phyloP scores from a whole-genome alignment of 2,797 vertebrate species.

The Sus cebifrons region DNA sequence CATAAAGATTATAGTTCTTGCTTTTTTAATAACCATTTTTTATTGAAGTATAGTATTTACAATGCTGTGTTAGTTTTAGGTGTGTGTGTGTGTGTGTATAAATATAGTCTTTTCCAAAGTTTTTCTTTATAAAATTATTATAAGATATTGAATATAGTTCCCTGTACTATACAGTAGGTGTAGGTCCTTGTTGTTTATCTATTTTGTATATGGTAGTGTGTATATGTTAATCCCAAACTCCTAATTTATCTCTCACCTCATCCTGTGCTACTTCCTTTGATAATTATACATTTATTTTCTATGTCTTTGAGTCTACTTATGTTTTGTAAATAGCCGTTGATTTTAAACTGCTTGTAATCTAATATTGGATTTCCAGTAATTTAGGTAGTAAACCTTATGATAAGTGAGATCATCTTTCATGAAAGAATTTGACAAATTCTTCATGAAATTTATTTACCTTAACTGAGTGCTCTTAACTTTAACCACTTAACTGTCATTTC shows the following conservation, averaged over 20 bases:
- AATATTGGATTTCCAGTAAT: neutral
- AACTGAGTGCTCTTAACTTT: neutral
- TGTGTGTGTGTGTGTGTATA: too few species aligned
- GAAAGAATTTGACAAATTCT: neutral
- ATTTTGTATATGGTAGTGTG: neutral
- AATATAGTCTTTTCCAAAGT: neutral
- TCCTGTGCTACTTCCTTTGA: neutral
- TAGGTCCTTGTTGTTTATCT: neutral
- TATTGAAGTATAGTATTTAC: neutral
- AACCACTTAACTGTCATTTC: neutral
- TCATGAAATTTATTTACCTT: constrained; percentile 19
- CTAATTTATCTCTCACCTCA: neutral
- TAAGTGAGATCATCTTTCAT: neutral
- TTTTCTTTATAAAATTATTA: neutral
- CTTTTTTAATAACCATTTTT: neutral
- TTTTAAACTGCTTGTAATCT: neutral
- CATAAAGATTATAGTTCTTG: neutral
- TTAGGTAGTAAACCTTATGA: neutral
- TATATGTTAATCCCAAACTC: neutral
- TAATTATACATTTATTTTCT: neutral
- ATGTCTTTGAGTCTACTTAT: neutral
- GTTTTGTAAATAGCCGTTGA: neutral
- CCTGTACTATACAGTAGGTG: neutral
- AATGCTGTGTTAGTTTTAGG: neutral
- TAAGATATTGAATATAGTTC: neutral